A percentile compares a stretch with the other conserved stretches of the same genome.
phyloP scores from a whole-genome alignment of 92 coral and sea anemone genomes.

The Porites cylindrica region DNA sequence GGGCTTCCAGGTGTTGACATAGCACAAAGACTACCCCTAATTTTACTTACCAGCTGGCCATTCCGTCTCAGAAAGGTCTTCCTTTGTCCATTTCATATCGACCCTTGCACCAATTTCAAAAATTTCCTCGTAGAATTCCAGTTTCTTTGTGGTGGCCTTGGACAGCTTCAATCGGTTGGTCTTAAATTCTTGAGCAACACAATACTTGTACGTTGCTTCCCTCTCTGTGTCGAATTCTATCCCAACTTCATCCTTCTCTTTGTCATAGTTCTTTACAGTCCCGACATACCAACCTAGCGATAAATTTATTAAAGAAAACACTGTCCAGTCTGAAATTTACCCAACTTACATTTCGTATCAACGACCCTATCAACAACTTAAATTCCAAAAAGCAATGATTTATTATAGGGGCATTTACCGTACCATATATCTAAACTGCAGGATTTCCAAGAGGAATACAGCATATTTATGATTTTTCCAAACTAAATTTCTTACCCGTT shows the following conservation, averaged over 20 bases:
- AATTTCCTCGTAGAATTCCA: slow-evolving; percentile 38
- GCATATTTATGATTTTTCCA: not conserved
- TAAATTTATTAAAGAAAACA: slow-evolving; percentile 11
- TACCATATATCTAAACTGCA: slow-evolving; percentile 9
- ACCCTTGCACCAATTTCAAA: slow-evolving; percentile 33
- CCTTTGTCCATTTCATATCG: slow-evolving; percentile 39
- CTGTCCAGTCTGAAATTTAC: slow-evolving; percentile 9
- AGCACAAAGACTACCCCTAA: not conserved
- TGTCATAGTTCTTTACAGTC: slow-evolving; percentile 34
- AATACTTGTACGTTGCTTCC: slow-evolving; percentile 22
- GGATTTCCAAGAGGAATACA: not conserved
- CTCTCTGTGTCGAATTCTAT: slow-evolving; percentile 42
- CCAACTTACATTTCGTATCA: slow-evolving; percentile 10
- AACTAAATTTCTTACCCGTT: slow-evolving; percentile 41
- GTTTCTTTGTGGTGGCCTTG: slow-evolving; percentile 2
- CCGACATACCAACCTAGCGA: slow-evolving; percentile 57
- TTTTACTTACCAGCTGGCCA: slow-evolving; percentile 46
- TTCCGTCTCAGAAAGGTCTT: slow-evolving; percentile 36
- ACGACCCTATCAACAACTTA: not conserved
- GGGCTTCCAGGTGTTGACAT: slow-evolving; percentile 1
- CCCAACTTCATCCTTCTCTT: slow-evolving; percentile 21
- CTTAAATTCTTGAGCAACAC: slow-evolving; percentile 6
- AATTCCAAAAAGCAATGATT: slow-evolving; percentile 3
- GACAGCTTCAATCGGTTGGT: slow-evolving; percentile 18
- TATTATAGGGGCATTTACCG: slow-evolving; percentile 11